These are phyloP conservation scores for Climacteris rufus DNA, from an alignment of 2,113 vertebrate genomes.

Conservation along the genomic window DNA sequence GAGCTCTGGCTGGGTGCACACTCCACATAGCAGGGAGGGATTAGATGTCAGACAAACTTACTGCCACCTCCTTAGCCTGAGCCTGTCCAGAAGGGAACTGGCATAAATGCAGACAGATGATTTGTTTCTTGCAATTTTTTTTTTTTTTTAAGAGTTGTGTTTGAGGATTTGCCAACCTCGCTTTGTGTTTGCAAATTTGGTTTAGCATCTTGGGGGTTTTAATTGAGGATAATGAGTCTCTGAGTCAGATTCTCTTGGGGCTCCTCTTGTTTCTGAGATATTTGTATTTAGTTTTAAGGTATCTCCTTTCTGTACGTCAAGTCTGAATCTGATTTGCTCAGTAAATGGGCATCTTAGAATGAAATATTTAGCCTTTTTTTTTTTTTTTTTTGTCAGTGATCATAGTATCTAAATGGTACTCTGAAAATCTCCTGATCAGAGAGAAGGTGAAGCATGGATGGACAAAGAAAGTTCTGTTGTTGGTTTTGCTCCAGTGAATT, in stretches of 20 bases:
- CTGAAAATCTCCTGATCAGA: background rate
- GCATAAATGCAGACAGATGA: background rate
- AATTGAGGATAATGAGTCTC: background rate
- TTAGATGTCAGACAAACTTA: background rate
- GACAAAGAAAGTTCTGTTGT: background rate
- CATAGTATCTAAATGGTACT: background rate
- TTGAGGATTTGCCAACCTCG: background rate
- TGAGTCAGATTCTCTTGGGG: background rate
- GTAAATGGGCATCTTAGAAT: background rate
- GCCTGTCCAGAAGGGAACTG: background rate
- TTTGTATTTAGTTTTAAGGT: background rate
- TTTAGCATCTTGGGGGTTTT: background rate
- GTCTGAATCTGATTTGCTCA: background rate
- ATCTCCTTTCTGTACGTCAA: background rate
- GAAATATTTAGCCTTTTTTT: background rate
- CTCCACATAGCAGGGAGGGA: background rate
- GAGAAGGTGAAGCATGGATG: background rate
- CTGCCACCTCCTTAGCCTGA: background rate
- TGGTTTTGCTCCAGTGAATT: background rate
- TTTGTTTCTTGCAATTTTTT: background rate
- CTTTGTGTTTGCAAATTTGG: background rate
- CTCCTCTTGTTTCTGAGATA: background rate
- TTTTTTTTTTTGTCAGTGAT: background rate
- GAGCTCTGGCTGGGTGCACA: background rate
- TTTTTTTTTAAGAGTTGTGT: background rate